Conservation (phyloP, 2,113 vertebrate species). For the Isurus oxyrinchus region DNA sequence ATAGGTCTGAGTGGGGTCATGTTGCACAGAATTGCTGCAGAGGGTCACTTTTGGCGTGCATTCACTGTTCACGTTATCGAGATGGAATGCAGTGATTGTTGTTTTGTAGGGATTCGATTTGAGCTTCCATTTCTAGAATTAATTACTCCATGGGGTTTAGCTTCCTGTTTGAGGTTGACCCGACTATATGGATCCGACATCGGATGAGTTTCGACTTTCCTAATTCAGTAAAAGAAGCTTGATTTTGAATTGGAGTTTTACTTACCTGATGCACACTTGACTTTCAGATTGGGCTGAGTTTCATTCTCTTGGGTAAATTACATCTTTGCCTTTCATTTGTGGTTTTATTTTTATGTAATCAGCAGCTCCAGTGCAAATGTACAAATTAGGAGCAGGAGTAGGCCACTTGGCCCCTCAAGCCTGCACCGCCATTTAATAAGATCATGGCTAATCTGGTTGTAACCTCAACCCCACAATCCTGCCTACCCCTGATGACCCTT, state of each 20-base stretch:
- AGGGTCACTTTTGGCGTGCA: background rate
- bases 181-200: background rate
- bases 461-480: too few relatives aligned
- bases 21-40: background rate
- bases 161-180: background rate
- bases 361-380: background rate
- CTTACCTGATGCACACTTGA: background rate
- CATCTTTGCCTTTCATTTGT: background rate
- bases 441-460: too few relatives aligned
- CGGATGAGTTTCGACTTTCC: background rate
- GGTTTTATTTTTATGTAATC: background rate
- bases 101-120: background rate
- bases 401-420: too few relatives aligned
- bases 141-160: background rate
- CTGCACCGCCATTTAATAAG: too few relatives aligned
- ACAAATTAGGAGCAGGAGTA: background rate
- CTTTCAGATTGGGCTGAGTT: background rate
- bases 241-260: background rate
- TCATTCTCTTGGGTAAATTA: background rate
- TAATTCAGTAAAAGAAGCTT: background rate
- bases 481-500: too few relatives aligned
- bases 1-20: background rate
- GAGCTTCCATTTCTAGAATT: background rate
- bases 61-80: background rate
- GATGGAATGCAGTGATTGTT: background rate